phyloP scores from a whole-genome alignment of 2,888 invertebrate species.

The Prostheceraeus crozeri region DNA sequence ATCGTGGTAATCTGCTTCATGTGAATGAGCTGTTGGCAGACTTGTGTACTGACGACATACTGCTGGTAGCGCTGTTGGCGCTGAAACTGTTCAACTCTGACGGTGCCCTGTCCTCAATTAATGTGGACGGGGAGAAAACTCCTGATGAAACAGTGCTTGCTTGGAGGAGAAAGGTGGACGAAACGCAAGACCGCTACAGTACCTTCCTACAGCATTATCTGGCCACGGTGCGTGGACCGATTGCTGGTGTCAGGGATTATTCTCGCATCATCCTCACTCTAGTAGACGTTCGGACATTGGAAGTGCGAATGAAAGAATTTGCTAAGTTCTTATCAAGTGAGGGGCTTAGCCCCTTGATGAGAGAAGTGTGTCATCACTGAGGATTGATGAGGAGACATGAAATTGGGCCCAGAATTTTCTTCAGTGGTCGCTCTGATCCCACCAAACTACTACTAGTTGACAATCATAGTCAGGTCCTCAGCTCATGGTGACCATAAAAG shows the following conservation, averaged over 20 bases:
- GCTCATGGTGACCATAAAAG: too few species aligned
- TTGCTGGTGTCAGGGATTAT: slow-evolving; percentile 17
- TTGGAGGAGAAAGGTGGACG: slow-evolving; percentile 29
- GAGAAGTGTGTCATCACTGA: slow-evolving; percentile 37
- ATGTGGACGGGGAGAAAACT: too few species aligned
- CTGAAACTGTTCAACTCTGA: slow-evolving; percentile 35
- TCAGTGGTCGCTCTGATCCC: too few species aligned
- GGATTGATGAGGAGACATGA: too few species aligned
- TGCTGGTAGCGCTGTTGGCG: slow-evolving; percentile 32
- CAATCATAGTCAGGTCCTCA: too few species aligned
- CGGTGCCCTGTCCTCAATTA: slow-evolving; percentile 27
- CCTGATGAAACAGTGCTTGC: too few species aligned
- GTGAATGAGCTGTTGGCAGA: slow-evolving; percentile 29
- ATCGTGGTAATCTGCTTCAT: slow-evolving; percentile 35
- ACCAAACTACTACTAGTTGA: too few species aligned
- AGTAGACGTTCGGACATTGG: slow-evolving; percentile 36
- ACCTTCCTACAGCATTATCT: slow-evolving; percentile 35
- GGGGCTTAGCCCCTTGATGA: slow-evolving; percentile 36
- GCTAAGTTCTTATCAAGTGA: slow-evolving; percentile 38
- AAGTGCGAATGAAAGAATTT: slow-evolving; percentile 37
- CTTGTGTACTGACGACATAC: slow-evolving; percentile 29
- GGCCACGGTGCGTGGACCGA: slow-evolving; percentile 1
- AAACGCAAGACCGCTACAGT: slow-evolving; percentile 14
- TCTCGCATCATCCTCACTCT: slow-evolving; percentile 36
- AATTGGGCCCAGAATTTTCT: too few species aligned